These are phyloP conservation scores for Danaus melanippus DNA, from an alignment of 1,140 invertebrate genomes.

Conservation along the genomic window DNA sequence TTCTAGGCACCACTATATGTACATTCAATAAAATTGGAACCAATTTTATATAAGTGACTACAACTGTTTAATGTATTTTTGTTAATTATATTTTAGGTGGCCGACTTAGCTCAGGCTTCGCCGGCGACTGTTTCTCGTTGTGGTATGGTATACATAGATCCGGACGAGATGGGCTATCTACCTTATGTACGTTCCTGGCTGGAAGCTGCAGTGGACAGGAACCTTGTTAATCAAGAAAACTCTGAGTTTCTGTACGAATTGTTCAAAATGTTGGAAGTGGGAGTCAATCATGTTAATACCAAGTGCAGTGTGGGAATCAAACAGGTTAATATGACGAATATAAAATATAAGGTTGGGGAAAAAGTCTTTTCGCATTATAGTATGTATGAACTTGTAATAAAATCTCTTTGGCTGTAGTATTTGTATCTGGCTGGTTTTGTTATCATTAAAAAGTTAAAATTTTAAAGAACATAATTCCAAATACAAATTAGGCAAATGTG, in stretches of 20 bases:
- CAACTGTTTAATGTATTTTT: no score
- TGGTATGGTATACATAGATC: slow-evolving; percentile 94
- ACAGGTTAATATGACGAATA: slow-evolving; percentile 34
- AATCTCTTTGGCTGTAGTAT: no score
- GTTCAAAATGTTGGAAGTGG: slow-evolving; percentile 73
- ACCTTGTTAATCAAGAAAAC: slow-evolving; percentile 64
- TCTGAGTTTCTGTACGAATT: slow-evolving; percentile 73
- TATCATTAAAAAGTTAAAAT: no score
- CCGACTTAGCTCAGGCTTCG: slow-evolving; percentile 87
- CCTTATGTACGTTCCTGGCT: slow-evolving; percentile 60
- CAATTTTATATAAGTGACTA: no score
- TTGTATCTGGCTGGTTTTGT: no score
- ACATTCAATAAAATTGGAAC: no score
- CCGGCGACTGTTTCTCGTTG: slow-evolving; percentile 90
- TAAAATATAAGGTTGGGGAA: no score
- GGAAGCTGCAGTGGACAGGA: slow-evolving; percentile 37
- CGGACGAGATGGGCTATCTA: slow-evolving; percentile 78
- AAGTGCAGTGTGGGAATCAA: slow-evolving; percentile 57
- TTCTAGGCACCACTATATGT: no score
- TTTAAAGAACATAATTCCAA: no score
- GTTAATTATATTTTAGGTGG: slow-evolving; percentile 72
- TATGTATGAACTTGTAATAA: no score
- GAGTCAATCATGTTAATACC: slow-evolving; percentile 65
- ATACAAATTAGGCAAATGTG: no score
- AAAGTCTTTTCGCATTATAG: no score